These are phyloP conservation scores for Semicossyphus pulcher DNA, from an alignment of 2,113 vertebrate species.

Conservation along the genomic window DNA sequence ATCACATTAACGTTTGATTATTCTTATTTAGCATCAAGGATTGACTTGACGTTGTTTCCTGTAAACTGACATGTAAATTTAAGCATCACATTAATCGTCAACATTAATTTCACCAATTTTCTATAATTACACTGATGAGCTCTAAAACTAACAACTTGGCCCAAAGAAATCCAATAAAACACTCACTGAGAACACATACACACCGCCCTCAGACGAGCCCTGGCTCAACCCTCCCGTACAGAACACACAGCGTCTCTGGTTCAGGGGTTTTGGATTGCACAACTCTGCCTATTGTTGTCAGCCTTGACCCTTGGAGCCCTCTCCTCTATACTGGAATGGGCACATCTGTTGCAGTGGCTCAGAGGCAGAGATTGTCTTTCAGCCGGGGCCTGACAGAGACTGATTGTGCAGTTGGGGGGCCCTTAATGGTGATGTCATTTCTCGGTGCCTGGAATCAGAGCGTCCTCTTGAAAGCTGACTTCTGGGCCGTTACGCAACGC, in stretches of 20 bases:
- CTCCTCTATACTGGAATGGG: slow-evolving; percentile 63
- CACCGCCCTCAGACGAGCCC: slow-evolving; percentile 13
- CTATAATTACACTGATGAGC: slow-evolving; percentile 20
- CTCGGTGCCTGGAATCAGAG: slow-evolving; percentile 58
- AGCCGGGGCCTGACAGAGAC: slow-evolving; percentile 66
- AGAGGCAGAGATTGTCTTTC: slow-evolving; percentile 78
- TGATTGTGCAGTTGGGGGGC: slow-evolving; percentile 68
- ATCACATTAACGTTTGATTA: no score
- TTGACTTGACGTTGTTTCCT: neutral
- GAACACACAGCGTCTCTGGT: slow-evolving; percentile 46
- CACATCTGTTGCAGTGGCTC: slow-evolving; percentile 78
- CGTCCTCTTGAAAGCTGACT: slow-evolving; percentile 56
- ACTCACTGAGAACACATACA: slow-evolving; percentile 26
- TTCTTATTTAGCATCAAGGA: neutral
- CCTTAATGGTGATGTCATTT: slow-evolving; percentile 78
- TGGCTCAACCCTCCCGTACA: slow-evolving; percentile 27
- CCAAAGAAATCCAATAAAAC: slow-evolving; percentile 42
- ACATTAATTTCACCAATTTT: slow-evolving; percentile 13
- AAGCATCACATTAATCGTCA: neutral
- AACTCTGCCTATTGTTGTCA: slow-evolving; percentile 77
- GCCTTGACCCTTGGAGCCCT: slow-evolving; percentile 73
- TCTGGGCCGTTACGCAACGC: slow-evolving; percentile 71
- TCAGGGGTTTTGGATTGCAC: slow-evolving; percentile 73
- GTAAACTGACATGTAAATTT: neutral
- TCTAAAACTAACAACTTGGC: slow-evolving; percentile 34